Base-by-base conservation (phyloP, 2,113 vertebrate species). In the Plectropomus leopardus region DNA sequence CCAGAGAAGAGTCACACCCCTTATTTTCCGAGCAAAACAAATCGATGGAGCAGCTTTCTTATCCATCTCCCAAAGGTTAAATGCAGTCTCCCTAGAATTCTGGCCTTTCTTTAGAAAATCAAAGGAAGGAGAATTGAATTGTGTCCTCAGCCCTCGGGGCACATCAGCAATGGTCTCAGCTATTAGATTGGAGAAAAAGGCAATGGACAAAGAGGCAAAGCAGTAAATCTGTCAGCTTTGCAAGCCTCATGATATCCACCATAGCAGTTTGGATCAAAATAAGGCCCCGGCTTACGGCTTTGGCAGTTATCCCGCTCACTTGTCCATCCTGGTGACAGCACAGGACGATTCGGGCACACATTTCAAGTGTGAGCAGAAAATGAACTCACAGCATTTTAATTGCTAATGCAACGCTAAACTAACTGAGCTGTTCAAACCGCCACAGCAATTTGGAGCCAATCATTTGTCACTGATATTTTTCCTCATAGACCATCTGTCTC, bases 1-100 rank as follows among this genome's bases (percentile, higher is more conserved):
- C 48, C 45, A 26, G 14, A 75, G 30, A 48, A 78, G 50, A 83
- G 51, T 48, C 72, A 78, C 72, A 78, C 71, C 70, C 48, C 24
- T 74, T 63, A 65, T 84, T 86, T 80, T 83, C 76, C 47, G 69
- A 85, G 78, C 61, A 87, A 88, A 85, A 73, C 78, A 80, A 90
- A 92, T 92, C 86, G 24, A 92, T 89, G 47, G n/a, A 44, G 28
- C 44, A 44, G 86, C 79, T 84, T 90, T 83, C 86, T 91, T 91
- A 86, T 89, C 80, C 75, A 53, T 90, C 90, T 87, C 78, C 84
- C 75, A 93, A 91, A 93, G 92, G 91, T 93, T 92, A 93, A 92
- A 91, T 76, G 79, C 76, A 64, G 50, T 81, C 65, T 87, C 72
- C 76, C 48, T 19, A 84, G 79, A 93, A 85, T 86, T 76, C 63